A percentile compares a stretch with the other conserved stretches of the same genome.
phyloP scores from a whole-genome alignment of 2,888 invertebrate species.

The Gymnocheta viridis region DNA sequence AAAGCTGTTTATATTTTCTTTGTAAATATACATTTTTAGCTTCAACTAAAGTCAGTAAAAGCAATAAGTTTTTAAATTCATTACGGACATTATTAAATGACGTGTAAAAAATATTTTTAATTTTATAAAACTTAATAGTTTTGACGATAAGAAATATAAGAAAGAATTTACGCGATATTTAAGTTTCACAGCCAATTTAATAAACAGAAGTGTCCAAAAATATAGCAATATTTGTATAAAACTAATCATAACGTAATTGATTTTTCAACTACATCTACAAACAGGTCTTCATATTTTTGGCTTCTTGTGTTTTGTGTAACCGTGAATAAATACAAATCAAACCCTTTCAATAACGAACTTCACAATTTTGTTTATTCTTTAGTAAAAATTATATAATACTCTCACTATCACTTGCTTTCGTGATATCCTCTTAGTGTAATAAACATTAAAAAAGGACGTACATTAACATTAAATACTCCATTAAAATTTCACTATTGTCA shows the following conservation, averaged over 20 bases:
- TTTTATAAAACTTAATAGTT: slow-evolving; percentile 39
- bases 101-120: slow-evolving; percentile 57
- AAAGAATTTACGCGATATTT: slow-evolving; percentile 27
- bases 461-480: slow-evolving; percentile 27
- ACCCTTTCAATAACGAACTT: not conserved
- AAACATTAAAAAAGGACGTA: not conserved
- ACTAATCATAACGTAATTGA: not conserved
- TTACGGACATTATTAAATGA: slow-evolving; percentile 57
- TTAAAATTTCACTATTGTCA: slow-evolving; percentile 29
- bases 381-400: too few relatives aligned
- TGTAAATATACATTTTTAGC: slow-evolving; percentile 29
- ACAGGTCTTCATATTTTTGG: too few relatives aligned
- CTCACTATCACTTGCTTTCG: too few relatives aligned
- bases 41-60: slow-evolving; percentile 24
- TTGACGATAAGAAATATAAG: slow-evolving; percentile 16
- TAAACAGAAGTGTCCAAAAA: not conserved
- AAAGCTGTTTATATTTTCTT: slow-evolving; percentile 27
- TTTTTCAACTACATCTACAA: too few relatives aligned
- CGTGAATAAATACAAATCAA: not conserved
- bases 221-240: not conserved
- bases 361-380: not conserved
- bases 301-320: not conserved
- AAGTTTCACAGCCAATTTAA: slow-evolving; percentile 46
- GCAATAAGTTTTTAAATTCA: slow-evolving; percentile 59
- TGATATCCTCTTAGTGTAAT: too few relatives aligned